A percentile compares a stretch with the other conserved stretches of the same genome.
phyloP scores from a whole-genome alignment of 2,797 vertebrate species.

The Caiman crocodilus region DNA sequence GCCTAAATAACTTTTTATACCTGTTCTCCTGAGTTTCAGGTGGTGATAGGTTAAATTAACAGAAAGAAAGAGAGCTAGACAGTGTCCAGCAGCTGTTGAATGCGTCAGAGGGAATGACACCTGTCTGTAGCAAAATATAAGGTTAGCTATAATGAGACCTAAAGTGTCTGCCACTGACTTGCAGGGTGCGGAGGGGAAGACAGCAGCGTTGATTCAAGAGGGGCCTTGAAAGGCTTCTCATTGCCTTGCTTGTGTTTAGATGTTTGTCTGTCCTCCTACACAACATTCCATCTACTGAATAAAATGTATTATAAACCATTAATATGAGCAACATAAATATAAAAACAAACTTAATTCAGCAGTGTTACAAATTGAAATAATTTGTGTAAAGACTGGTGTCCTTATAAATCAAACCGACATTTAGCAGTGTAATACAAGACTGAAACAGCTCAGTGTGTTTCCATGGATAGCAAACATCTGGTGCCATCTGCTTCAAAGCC shows the following conservation, averaged over 20 bases:
- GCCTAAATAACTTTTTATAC: not conserved
- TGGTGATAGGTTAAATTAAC: not conserved
- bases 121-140: not conserved
- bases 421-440: not conserved
- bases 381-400: not conserved
- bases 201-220: too few relatives aligned
- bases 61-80: not conserved
- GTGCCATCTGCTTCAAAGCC: not conserved
- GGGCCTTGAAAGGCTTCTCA: too few relatives aligned
- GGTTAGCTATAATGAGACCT: not conserved
- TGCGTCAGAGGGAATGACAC: not conserved
- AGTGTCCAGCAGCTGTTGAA: not conserved
- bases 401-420: fast-evolving
- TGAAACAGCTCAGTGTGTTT: not conserved
- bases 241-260: too few relatives aligned
- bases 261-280: too few relatives aligned
- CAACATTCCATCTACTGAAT: not conserved
- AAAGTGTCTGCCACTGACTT: not conserved
- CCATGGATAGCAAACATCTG: not conserved
- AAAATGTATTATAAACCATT: not conserved
- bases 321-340: not conserved
- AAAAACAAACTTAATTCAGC: not conserved
- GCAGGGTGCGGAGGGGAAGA: not conserved
- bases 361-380: not conserved
- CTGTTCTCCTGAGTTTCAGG: not conserved